Percentiles rank a stretch among this genome's conserved stretches.
phyloP scores from a whole-genome alignment of 1,140 invertebrate genomes.

The Pomacea maculata region DNA sequence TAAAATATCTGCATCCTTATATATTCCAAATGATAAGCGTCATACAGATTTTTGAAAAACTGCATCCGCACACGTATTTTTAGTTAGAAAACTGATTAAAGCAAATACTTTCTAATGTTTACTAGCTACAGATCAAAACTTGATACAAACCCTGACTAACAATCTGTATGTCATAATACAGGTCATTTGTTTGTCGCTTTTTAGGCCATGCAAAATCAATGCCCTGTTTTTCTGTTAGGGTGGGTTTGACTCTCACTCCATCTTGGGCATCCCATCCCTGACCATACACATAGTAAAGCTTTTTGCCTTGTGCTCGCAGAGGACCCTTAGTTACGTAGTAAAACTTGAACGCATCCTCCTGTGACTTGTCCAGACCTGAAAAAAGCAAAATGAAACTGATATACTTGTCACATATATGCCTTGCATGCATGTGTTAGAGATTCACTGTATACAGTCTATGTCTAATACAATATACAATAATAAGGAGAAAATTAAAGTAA shows the following conservation, averaged over 20 bases:
- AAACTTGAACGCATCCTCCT: conserved; percentile 53
- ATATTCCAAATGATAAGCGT: too few relatives aligned
- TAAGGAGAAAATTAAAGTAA: not conserved
- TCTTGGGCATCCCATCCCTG: conserved; percentile 45
- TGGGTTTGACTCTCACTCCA: conserved; percentile 39
- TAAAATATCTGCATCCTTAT: too few relatives aligned
- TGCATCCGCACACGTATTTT: too few relatives aligned
- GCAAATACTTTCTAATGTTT: too few relatives aligned
- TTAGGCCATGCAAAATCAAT: conserved; percentile 51
- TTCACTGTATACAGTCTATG: too few relatives aligned
- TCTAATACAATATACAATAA: too few relatives aligned
- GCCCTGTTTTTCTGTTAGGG: conserved; percentile 39
- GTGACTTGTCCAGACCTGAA: conserved; percentile 40
- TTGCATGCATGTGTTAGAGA: not conserved
- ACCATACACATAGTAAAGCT: conserved; percentile 58
- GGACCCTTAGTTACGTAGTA: conserved; percentile 53
- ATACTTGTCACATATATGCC: too few relatives aligned
- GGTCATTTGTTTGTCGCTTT: conserved; percentile 44
- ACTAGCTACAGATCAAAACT: too few relatives aligned
- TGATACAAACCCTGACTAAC: too few relatives aligned
- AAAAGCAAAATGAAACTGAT: conserved; percentile 11
- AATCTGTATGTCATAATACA: conserved; percentile 48
- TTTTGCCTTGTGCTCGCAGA: conserved; percentile 46
- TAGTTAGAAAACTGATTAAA: too few relatives aligned
- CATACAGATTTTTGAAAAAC: too few relatives aligned